Conservation (phyloP, 2,797 vertebrate genomes). For the Pseudochirops cupreus region DNA sequence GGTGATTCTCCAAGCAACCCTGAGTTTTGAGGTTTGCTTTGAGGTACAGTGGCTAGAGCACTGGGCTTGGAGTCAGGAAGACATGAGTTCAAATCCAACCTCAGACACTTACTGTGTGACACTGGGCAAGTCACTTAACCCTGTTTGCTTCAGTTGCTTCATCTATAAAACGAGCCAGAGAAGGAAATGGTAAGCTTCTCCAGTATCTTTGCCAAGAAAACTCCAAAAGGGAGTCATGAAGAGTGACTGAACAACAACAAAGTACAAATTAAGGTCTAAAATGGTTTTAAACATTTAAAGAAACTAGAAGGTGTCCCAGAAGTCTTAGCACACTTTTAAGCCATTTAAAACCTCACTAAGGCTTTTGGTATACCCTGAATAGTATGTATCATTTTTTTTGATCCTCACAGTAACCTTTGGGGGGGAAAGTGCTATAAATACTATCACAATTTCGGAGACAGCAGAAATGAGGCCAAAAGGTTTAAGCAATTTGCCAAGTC, state of each 20-base stretch:
- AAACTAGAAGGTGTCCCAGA: neutral
- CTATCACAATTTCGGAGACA: neutral
- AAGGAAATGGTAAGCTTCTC: neutral
- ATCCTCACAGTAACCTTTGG: neutral
- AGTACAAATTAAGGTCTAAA: neutral
- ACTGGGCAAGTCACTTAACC: neutral
- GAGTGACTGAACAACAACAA: too few relatives aligned
- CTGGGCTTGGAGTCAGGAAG: neutral
- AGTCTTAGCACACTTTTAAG: neutral
- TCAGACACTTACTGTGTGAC: neutral
- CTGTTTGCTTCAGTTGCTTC: neutral
- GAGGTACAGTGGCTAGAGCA: neutral
- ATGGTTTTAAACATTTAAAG: neutral
- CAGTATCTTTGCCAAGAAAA: neutral
- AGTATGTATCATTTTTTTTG: neutral
- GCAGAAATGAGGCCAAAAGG: neutral
- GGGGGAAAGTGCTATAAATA: neutral
- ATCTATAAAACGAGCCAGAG: neutral
- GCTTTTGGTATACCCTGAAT: neutral
- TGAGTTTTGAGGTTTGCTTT: neutral
- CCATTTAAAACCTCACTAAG: neutral
- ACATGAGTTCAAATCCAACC: neutral
- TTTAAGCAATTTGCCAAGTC: neutral
- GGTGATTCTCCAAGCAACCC: neutral
- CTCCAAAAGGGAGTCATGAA: neutral